A percentile compares a stretch with the other conserved stretches of the same genome.
Conservation (phyloP, 2,113 vertebrate species). For the Peucedramus taeniatus region DNA sequence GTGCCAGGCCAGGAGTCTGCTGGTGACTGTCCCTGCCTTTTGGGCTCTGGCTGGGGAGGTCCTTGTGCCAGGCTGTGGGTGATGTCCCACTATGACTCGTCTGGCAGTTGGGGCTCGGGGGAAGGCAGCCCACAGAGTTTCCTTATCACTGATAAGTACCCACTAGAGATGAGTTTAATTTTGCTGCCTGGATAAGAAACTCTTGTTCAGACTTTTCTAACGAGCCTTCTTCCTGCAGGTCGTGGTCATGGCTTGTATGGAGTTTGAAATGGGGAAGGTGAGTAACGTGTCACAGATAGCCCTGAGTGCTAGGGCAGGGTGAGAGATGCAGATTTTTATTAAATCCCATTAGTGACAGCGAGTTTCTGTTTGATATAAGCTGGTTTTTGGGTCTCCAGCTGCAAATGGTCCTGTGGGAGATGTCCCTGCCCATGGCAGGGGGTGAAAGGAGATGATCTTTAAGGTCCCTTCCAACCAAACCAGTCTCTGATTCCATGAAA, state of each 20-base stretch:
- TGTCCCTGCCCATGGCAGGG: not conserved
- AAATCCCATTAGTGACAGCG: rapidly evolving
- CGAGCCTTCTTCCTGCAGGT: constrained; percentile 68
- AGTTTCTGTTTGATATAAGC: not conserved
- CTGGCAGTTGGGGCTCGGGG: rapidly evolving
- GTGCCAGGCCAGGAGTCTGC: not conserved
- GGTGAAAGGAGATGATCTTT: not conserved
- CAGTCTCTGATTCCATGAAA: not conserved
- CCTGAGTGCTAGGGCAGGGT: not conserved
- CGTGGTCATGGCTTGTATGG: constrained; percentile 93
- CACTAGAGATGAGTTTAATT: not conserved
- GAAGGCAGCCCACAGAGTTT: not conserved
- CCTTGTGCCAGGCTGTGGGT: not conserved
- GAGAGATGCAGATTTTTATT: not conserved
- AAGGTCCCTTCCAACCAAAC: not conserved
- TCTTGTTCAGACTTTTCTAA: not conserved
- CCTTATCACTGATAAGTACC: not conserved
- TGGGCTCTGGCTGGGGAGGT: not conserved
- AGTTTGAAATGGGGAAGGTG: constrained; percentile 98
- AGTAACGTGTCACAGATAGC: not conserved
- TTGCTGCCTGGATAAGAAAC: not conserved
- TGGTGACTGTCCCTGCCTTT: not conserved
- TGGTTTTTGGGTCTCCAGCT: not conserved
- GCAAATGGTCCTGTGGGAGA: not conserved
- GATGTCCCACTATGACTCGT: no score